A percentile compares a stretch with the other conserved stretches of the same genome.
phyloP scores from a whole-genome alignment of 2,113 vertebrate genomes.

The Xerus inauris region DNA sequence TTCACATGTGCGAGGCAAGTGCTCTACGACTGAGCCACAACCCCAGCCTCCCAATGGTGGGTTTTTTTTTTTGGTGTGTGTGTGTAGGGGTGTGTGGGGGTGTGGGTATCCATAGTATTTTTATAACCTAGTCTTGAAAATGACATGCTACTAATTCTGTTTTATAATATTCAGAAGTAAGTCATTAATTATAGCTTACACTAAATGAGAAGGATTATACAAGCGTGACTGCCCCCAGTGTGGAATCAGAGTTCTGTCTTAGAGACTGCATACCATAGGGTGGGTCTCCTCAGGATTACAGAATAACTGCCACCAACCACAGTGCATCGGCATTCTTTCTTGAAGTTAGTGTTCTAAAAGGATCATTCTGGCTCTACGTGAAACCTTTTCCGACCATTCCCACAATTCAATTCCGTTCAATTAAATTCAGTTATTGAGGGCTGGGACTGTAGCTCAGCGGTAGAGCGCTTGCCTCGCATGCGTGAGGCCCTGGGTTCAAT shows the following conservation, averaged over 20 bases:
- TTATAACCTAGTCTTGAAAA: not conserved
- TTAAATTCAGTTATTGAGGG: no score
- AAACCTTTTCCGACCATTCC: not conserved
- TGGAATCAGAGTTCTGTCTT: no score
- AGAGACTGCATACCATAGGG: not conserved
- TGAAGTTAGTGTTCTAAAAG: not conserved
- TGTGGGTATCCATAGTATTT: not conserved
- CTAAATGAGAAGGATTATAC: not conserved
- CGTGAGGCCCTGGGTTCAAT: no score
- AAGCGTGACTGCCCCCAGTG: not conserved
- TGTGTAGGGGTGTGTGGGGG: no score
- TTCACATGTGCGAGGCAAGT: no score
- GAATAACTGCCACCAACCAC: not conserved
- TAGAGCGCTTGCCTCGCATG: not conserved
- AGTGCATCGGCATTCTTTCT: not conserved
- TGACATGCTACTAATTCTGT: not conserved
- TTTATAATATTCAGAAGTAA: conserved; percentile 11
- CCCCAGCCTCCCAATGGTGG: no score
- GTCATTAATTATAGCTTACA: not conserved
- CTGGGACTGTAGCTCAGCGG: no score
- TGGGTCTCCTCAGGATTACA: not conserved
- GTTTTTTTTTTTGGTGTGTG: no score
- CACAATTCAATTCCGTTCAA: not conserved
- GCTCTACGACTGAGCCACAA: no score
- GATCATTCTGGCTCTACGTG: not conserved